phyloP scores from a whole-genome alignment of 2,888 invertebrate species.

The Tachina fera region DNA sequence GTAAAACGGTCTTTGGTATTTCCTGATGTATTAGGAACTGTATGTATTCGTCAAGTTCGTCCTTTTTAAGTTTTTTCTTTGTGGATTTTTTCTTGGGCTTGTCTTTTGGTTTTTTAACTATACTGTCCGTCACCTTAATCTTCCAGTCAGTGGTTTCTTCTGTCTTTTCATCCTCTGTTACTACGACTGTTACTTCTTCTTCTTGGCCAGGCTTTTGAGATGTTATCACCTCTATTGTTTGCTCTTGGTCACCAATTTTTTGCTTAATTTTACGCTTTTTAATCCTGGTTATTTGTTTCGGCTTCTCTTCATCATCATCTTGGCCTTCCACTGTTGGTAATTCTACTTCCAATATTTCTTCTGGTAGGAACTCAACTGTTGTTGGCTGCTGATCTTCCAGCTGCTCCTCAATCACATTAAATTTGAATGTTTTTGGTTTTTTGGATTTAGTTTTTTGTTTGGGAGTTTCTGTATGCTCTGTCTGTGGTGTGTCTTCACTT shows the following conservation, averaged over 20 bases:
- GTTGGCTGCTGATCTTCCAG: constrained; percentile 75
- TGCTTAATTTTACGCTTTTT: constrained; percentile 79
- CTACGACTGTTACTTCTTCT: constrained; percentile 76
- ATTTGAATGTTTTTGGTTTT: constrained; percentile 75
- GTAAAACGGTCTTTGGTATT: constrained; percentile 82
- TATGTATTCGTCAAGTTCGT: constrained; percentile 82
- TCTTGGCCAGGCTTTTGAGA: constrained; percentile 77
- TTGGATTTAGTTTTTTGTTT: constrained; percentile 77
- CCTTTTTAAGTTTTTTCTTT: constrained; percentile 78
- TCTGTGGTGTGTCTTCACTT: constrained; percentile 80
- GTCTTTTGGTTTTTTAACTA: constrained; percentile 72
- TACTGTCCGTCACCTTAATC: constrained; percentile 73
- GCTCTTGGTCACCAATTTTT: constrained; percentile 76
- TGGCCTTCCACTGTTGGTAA: constrained; percentile 70
- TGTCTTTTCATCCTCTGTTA: constrained; percentile 71
- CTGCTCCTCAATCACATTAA: constrained; percentile 79
- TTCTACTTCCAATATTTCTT: constrained; percentile 76
- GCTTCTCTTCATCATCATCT: constrained; percentile 73
- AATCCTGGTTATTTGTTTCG: constrained; percentile 74
- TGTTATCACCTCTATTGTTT: constrained; percentile 77
- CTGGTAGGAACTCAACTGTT: constrained; percentile 76
- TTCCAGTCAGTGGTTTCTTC: constrained; percentile 66
- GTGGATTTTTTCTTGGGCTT: constrained; percentile 78
- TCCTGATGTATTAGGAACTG: constrained; percentile 82
- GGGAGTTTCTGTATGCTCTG: constrained; percentile 76